Evolutionary conservation across 2,797 vertebrate genomes (phyloP), one percentile per base, ranked within the genome.

Genomic region (Lagorchestes hirsutus): DNA sequence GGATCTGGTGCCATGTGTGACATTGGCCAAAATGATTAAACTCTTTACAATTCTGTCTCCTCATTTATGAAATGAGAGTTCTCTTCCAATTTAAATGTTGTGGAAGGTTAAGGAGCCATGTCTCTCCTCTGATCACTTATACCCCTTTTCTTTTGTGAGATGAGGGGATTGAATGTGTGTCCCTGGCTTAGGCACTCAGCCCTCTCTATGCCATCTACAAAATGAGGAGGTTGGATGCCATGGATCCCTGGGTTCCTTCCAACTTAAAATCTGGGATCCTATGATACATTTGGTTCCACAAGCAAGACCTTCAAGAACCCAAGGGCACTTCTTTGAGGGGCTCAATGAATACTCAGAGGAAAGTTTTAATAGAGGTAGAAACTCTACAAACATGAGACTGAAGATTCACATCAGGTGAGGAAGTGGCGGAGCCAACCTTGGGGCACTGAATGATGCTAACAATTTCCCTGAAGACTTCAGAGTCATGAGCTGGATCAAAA

Each of bases 401-500:
- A 74, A 87, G 40, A 11, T 87, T 24, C 24, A 87, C 9, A 87
- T 11, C 74, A 87, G 74, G 22, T 4, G 74, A 82, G 8, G 67
- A 82, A 82, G 18, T 46, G 11, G 18, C 2, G 22, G n/a, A 87
- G 22, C 24, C 24, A 40, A 46, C n/a, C n/a, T 82, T 6, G 10
- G 40, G 22, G 3, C 74, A 24, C 11, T 74, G 31, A 74, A 18
- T 87, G 40, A 46, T 82, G 22, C 74, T 46, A 46, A 82, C 22
- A 2, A 9, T 2, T 46, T 87, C 40, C 22, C 40, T 82, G 40
- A 40, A 87, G 74, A 46, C 74, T 87, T 50, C 24, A 50, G 22
- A 87, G 9, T 22, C 4, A 11, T 97, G 94, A 96, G 91, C 91
- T 95, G 93, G 1, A 90, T 96, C 96, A 96, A 95, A 95, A 97